Conservation (phyloP, 2,113 vertebrate genomes). For the Archocentrus centrarchus region DNA sequence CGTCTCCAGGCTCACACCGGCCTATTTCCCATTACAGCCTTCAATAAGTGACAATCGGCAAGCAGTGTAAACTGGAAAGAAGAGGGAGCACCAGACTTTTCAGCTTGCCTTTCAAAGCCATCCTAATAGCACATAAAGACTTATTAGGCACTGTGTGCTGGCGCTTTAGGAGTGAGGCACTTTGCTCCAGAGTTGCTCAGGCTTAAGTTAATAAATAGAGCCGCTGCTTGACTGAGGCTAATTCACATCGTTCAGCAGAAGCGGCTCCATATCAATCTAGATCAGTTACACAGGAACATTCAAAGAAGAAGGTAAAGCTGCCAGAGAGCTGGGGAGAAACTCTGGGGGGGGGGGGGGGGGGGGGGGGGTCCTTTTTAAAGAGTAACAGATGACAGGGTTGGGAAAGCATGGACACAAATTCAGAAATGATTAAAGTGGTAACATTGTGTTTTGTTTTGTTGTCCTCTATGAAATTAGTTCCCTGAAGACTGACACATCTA, state of each 20-base stretch:
- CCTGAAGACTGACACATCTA: background rate
- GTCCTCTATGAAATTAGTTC: background rate
- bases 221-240: constrained; percentile 65
- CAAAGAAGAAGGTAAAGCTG: constrained; percentile 54
- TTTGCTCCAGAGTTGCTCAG: constrained; percentile 75
- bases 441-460: background rate
- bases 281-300: constrained; percentile 67
- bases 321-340: constrained; percentile 38
- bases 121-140: constrained; percentile 79
- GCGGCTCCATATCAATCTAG: constrained; percentile 73
- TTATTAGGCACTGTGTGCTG: constrained; percentile 74
- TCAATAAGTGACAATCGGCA: constrained; percentile 83
- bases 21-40: constrained; percentile 75
- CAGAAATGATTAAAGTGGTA: background rate
- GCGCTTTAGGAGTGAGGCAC: constrained; percentile 75
- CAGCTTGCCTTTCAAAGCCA: constrained; percentile 68
- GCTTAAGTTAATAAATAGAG: constrained; percentile 81
- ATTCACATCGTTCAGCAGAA: constrained; percentile 73
- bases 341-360: background rate
- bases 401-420: background rate
- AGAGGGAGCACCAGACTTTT: constrained; percentile 50
- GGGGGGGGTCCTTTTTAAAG: constrained; percentile 5
- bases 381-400: constrained; percentile 9
- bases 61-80: constrained; percentile 56
- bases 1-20: constrained; percentile 47